Base-by-base conservation (phyloP, 53 echinoderm and acorn worm genomes). In the Actinopyga echinites region DNA sequence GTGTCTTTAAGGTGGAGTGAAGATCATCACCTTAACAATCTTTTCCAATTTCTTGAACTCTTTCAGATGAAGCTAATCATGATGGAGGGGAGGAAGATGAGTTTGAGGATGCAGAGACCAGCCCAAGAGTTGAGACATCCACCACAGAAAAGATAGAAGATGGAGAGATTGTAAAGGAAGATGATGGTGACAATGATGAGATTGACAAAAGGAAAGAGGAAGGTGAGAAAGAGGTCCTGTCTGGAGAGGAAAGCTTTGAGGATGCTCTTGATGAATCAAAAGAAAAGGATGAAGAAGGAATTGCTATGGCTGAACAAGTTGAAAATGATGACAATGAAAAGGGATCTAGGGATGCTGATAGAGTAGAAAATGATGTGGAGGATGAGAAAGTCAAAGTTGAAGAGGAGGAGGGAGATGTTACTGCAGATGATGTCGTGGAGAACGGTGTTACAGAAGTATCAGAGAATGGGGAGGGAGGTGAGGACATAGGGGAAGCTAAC, bases 41-140 rank as follows among this genome's bases (percentile, higher is more conserved):
- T 28, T 3, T 1, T 63, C 10, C 2, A 23, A 23, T 3, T 24
- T 31, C 13, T 63, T 30, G n/a, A 30, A 12, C 29, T 25, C 12
- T 63, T 31, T 63, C 29, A 12, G 28, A 30, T 63, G 63, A 32
- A 68, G 38, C 31, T 36, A n/a, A 29, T 20, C 21, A 34, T 30
- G 24, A 25, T 26, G 30, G 25, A 13, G 32, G 34, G 22, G 68
- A 68, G n/a, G 68, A 63, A 63, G 63, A 34, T 40, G 68, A 68
- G 12, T 68, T 68, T 33, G 35, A 33, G 32, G 68, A 68, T 68
- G 68, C 68, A 32, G 40, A 68, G 34, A 68, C 68, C 15, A 68
- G 68, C 4, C 68, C 68, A 13, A 68, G 22, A 38, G 38, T 17
- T 22, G 32, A 68, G 20, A 34, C 15, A 49, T 49, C 49, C 17